Base-by-base conservation (phyloP, 2,113 vertebrate species). In the Nannobrachium achirus region DNA sequence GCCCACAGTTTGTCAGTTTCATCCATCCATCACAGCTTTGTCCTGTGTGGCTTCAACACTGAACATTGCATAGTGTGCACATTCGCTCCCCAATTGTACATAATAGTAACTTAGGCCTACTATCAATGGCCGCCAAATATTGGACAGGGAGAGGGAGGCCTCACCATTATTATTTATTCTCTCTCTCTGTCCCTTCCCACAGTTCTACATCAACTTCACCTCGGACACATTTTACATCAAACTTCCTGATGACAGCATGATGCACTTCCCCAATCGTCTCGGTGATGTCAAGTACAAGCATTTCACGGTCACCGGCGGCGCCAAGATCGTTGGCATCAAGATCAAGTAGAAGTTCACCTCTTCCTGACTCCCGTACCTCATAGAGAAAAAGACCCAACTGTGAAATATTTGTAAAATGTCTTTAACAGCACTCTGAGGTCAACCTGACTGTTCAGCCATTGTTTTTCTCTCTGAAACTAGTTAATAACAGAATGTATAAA, bases 201-300 rank as follows among this genome's bases (percentile, higher is more conserved):
- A 94, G 93, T 69, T 93, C 25, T 4, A 46, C 78, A 66, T 94
- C 71, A 90, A 33, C 76, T 90, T 91, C 73, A 90, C 81, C 86
- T 78, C 38, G 0, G 89, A 92, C 8, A 46, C 78, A 8, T 94
- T 94, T 42, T 88, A 81, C 61, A 86, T 94, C 84, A 92, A 78
- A 42, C 88, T 94, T 0, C 85, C 91, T 0, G 86, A 92, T 0
- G 92, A 86, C 20, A 66, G 33, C 64, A 88, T 84, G 85, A 25
- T 90, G 3, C 68, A 67, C 64, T 94, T 93, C 77, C 89, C 92
- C 40, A 94, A 94, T 75, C 89, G 91, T 0, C 79, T 89, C 2
- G 91, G 90, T 0, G 91, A 93, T 7, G 76, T 90, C 60, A 86
- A 87, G 68, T 92, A 92, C 85, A 78, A 80, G 1, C 80, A 78